Evolutionary conservation across 2,888 invertebrate species (phyloP).

Genomic region (Epirrhoe tristata): DNA sequence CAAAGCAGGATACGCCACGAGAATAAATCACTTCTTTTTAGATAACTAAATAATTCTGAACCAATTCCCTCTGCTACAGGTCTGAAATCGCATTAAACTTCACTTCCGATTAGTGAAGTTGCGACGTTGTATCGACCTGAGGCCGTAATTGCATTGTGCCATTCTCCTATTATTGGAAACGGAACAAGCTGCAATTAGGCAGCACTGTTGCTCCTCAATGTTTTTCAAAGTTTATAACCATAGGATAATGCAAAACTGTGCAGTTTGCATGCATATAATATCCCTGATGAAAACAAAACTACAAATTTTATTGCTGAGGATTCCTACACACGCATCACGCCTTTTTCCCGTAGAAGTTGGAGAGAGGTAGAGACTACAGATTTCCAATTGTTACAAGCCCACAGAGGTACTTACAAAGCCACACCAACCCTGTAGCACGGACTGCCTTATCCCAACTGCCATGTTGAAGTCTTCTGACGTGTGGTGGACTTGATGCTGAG

Average conservation of each 20-base stretch:
- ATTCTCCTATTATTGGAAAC: background rate
- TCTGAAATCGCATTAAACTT: background rate
- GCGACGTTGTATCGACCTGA: background rate
- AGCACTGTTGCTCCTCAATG: background rate
- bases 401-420: constrained; percentile 93
- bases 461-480: constrained; percentile 96
- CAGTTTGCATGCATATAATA: too few species aligned
- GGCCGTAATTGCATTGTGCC: background rate
- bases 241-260: background rate
- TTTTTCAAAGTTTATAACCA: background rate
- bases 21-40: background rate
- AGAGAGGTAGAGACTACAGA: too few species aligned
- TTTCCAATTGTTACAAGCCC: too few species aligned
- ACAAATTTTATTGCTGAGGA: too few species aligned
- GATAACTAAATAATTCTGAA: background rate
- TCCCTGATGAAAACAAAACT: too few species aligned
- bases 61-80: background rate
- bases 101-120: background rate
- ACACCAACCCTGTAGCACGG: constrained; percentile 92
- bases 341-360: too few species aligned
- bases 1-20: background rate
- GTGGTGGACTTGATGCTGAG: constrained; percentile 96
- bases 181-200: background rate
- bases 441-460: constrained; percentile 93
- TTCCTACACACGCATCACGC: too few species aligned